phyloP scores from a whole-genome alignment of 2,888 invertebrate species.

The Apodemia mormo region DNA sequence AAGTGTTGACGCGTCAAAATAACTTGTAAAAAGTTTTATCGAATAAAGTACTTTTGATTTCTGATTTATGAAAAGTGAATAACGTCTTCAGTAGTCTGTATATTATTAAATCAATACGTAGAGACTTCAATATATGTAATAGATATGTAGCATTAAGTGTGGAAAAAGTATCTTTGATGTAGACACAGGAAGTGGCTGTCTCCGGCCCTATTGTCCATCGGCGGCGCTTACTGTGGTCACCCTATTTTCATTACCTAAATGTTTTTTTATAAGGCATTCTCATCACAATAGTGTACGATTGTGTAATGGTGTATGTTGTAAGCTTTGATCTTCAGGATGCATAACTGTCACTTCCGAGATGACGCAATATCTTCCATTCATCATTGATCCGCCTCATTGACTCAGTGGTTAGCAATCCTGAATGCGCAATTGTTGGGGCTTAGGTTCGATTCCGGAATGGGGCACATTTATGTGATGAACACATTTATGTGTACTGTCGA shows the following conservation, averaged over 20 bases:
- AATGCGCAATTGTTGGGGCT: too few species aligned
- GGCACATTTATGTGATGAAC: too few species aligned
- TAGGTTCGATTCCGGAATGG: too few species aligned
- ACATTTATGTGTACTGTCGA: too few species aligned
- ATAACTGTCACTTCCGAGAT: slow-evolving; percentile 26
- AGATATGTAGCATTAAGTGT: background rate
- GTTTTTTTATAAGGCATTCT: slow-evolving; percentile 69
- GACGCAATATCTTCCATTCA: background rate
- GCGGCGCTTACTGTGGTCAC: slow-evolving; percentile 51
- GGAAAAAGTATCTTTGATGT: slow-evolving; percentile 58
- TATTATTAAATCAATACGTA: too few species aligned
- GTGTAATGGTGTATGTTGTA: slow-evolving; percentile 50
- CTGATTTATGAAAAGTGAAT: too few species aligned
- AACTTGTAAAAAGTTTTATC: too few species aligned
- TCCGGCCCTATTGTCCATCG: slow-evolving; percentile 62
- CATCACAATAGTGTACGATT: slow-evolving; percentile 54
- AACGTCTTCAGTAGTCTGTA: too few species aligned
- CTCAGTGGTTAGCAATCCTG: too few species aligned
- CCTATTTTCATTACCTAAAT: slow-evolving; percentile 73
- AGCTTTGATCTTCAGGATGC: slow-evolving; percentile 63
- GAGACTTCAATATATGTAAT: background rate
- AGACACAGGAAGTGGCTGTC: slow-evolving; percentile 60
- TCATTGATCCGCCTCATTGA: too few species aligned
- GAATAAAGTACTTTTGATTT: too few species aligned
- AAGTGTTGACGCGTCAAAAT: too few species aligned